Conservation (phyloP, 2,797 vertebrate genomes). For the Sebastes nivosus region DNA sequence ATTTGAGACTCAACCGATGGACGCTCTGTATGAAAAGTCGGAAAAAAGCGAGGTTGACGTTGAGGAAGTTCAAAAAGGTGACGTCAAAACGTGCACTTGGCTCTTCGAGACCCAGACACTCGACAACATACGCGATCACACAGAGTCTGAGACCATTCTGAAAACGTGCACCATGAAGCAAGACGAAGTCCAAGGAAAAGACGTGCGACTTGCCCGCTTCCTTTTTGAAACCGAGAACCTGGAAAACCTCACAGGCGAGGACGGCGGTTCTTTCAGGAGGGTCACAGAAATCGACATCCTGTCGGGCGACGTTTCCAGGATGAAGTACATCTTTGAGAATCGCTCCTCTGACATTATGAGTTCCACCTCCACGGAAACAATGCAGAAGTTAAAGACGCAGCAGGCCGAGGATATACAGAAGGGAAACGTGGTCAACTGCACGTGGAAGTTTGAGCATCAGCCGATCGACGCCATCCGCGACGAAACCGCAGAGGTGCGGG, state of each 20-base stretch:
- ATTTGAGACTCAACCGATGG: constrained; percentile 95
- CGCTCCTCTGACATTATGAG: constrained; percentile 89
- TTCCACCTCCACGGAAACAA: constrained; percentile 87
- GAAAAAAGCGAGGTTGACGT: constrained; percentile 74
- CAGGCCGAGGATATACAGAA: constrained; percentile 90
- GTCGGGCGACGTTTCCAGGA: constrained; percentile 90
- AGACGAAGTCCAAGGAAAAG: constrained; percentile 89
- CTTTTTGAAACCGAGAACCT: constrained; percentile 94
- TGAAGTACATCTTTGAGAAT: constrained; percentile 92
- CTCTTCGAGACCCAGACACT: constrained; percentile 94
- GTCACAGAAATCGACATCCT: constrained; percentile 87
- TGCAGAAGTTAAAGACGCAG: constrained; percentile 86
- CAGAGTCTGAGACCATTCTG: constrained; percentile 81
- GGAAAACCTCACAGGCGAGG: constrained; percentile 88
- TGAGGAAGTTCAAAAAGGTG: constrained; percentile 87
- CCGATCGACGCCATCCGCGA: constrained; percentile 88
- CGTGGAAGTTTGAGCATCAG: constrained; percentile 92
- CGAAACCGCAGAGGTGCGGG: constrained; percentile 63
- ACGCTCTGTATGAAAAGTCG: constrained; percentile 89
- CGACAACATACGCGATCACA: constrained; percentile 87
- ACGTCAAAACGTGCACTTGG: constrained; percentile 93
- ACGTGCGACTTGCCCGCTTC: constrained; percentile 88
- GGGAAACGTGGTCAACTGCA: constrained; percentile 89
- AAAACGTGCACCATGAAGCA: constrained; percentile 87
- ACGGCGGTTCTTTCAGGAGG: constrained; percentile 82